Evolutionary conservation across 2,888 invertebrate species (phyloP), one percentile per base, ranked within the genome.

Genomic region (Dryocosmus kuriphilus): DNA sequence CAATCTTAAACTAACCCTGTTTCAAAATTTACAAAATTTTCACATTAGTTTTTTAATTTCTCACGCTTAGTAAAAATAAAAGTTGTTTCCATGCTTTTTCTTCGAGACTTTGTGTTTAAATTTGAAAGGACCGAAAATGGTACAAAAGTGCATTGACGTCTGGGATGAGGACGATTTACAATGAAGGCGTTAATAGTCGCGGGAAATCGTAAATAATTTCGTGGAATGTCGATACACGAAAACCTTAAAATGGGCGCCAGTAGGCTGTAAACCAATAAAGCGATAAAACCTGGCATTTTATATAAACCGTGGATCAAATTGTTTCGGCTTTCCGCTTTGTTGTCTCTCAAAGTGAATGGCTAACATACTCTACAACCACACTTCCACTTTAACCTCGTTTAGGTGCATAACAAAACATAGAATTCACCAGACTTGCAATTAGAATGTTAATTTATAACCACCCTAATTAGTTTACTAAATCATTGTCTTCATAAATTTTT

Each of bases 241-340:
- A 71, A 71, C 9, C 27, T 46, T 71, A 71, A 71, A 71, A 46
- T 51, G 46, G 67, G 67, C n/a, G 46, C 67, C 67, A 46, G 67
- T 71, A 71, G 67, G 80, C 76, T 80, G 76, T 83, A 83, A 83
- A 82, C 77, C 81, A 82, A 81, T 83, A 83, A 83, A 83, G 79
- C 81, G 76, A 83, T 83, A 83, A 81, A 83, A 82, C 77, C 74
- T 62, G 76, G 77, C 79, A 79, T 79, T 83, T 83, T 81, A 79
- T 79, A 75, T 65, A 79, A 78, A 27, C 27, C 67, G 19, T 46
- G 46, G 41, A 71, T 71, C 67, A 71, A 71, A 71, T 71, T 71
- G 67, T 51, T 71, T 71, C 51, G 46, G 67, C 67, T 71, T 71
- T 71, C 67, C 67, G 67, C 67, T 71, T 71, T 71, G 67, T 46